A percentile compares a stretch with the other conserved stretches of the same genome.
These are phyloP conservation scores for Cassiopea andromeda DNA, from an alignment of 30 jellyfish, hydroid and myxozoan genomes.

Conservation along the genomic window DNA sequence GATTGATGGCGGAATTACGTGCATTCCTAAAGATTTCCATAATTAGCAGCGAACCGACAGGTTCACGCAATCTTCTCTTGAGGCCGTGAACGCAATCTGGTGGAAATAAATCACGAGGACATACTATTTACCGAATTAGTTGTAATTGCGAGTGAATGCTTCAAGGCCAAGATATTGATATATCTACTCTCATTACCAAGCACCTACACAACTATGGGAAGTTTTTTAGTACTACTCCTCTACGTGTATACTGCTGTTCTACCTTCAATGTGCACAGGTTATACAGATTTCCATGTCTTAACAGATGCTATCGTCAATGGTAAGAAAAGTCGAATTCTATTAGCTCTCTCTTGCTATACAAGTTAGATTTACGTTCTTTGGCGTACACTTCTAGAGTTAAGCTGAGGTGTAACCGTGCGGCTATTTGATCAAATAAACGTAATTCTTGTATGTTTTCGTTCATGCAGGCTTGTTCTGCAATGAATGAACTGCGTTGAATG, in stretches of 20 bases:
- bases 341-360: neutral
- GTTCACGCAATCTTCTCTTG: constrained; percentile 53
- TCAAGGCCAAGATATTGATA: neutral
- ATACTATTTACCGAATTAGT: neutral
- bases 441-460: neutral
- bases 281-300: neutral
- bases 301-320: neutral
- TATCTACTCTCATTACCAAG: neutral
- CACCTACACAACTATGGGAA: neutral
- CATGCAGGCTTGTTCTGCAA: neutral
- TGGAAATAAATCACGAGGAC: constrained; percentile 14
- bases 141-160: neutral
- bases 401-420: neutral
- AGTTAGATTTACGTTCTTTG: neutral
- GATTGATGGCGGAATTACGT: constrained; percentile 54
- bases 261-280: neutral
- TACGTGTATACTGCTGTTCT: neutral
- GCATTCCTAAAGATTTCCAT: constrained; percentile 53
- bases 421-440: neutral
- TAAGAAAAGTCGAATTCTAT: neutral
- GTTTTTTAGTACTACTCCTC: neutral
- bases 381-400: neutral
- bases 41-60: constrained; percentile 51
- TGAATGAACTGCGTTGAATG: constrained; percentile 4
- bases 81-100: constrained; percentile 34